phyloP scores from a whole-genome alignment of 1,140 invertebrate genomes.

The Bombus vancouverensis region DNA sequence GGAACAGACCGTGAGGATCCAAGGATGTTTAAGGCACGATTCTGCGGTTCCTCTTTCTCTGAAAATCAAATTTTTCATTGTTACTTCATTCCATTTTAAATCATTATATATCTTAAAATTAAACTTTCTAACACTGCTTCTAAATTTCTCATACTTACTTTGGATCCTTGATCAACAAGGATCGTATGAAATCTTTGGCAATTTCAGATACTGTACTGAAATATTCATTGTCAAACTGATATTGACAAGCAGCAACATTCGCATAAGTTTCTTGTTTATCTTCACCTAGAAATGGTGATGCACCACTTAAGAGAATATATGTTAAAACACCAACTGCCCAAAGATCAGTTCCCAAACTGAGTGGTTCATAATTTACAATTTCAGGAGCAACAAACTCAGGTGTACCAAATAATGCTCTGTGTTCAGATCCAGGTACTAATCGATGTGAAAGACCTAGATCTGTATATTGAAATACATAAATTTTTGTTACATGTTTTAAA shows the following conservation, averaged over 20 bases:
- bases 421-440: slow-evolving; percentile 82
- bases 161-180: slow-evolving; percentile 84
- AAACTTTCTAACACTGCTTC: slow-evolving; percentile 3
- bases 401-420: slow-evolving; percentile 84
- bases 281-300: slow-evolving; percentile 87
- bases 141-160: slow-evolving; percentile 77
- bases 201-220: slow-evolving; percentile 84
- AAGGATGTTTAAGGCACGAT: slow-evolving; percentile 86
- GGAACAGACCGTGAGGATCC: slow-evolving; percentile 84
- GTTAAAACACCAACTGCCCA: slow-evolving; percentile 88
- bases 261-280: slow-evolving; percentile 86
- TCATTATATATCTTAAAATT: not conserved
- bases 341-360: slow-evolving; percentile 87
- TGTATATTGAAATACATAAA: slow-evolving; percentile 40
- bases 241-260: slow-evolving; percentile 86
- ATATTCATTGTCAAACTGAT: slow-evolving; percentile 87
- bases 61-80: slow-evolving; percentile 53
- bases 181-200: slow-evolving; percentile 86
- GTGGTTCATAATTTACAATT: slow-evolving; percentile 88
- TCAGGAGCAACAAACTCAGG: slow-evolving; percentile 87
- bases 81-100: not conserved
- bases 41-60: slow-evolving; percentile 85
- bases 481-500: not conserved
- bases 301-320: slow-evolving; percentile 87
- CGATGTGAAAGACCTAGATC: slow-evolving; percentile 88